phyloP scores from a whole-genome alignment of 2,797 vertebrate species.

The Hoplostethus mediterraneus region DNA sequence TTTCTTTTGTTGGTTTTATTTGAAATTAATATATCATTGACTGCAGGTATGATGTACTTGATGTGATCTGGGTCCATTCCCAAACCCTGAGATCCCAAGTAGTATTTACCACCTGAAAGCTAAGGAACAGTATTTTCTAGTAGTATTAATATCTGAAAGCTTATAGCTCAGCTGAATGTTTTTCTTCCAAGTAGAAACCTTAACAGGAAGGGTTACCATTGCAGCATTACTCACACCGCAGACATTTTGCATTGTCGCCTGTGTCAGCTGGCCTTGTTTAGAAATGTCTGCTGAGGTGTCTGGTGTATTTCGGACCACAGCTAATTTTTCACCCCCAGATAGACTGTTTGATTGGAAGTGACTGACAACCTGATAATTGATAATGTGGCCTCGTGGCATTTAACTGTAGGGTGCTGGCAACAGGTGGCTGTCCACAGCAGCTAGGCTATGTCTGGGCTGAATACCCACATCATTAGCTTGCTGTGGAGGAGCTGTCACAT shows the following conservation, averaged over 20 bases:
- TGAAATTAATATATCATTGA: too few species aligned
- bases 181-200: too few species aligned
- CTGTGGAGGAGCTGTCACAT: constrained; percentile 24
- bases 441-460: not conserved
- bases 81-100: too few species aligned
- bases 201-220: too few species aligned
- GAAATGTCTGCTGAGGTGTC: constrained; percentile 5
- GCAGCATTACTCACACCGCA: too few species aligned
- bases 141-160: too few species aligned
- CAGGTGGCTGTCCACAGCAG: not conserved
- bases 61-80: too few species aligned
- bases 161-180: too few species aligned
- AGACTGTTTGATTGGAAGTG: constrained; percentile 31
- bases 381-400: constrained; percentile 23
- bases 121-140: too few species aligned
- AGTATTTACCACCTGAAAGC: too few species aligned
- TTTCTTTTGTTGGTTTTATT: too few species aligned
- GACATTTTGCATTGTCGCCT: not conserved
- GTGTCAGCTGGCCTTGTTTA: not conserved
- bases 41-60: too few species aligned
- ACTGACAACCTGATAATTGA: constrained; percentile 46
- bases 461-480: constrained; percentile 20
- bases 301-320: not conserved
- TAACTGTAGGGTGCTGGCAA: not conserved
- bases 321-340: constrained; percentile 33